Base-by-base conservation (phyloP, 2,113 vertebrate species). In the Serinus canaria region DNA sequence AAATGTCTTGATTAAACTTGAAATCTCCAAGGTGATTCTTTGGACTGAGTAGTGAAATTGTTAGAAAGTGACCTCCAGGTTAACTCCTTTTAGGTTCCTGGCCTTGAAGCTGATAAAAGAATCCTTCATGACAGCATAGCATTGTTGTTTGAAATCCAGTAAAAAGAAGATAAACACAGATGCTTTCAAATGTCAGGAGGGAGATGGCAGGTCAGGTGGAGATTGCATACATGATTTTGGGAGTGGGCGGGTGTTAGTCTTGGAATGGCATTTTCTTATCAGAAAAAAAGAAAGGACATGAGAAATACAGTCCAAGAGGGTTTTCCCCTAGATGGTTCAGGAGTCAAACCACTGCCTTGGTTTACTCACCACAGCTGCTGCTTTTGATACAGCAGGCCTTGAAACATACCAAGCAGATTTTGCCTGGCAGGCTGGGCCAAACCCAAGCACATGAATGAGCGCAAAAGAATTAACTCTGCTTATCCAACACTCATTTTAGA, bases 101-200 rank as follows among this genome's bases (percentile, higher is more conserved):
- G 62, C 74, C 89, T 53, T 77, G 43, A 89, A 87, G n/a, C 70
- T 74, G 93, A 85, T 89, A 91, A 92, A 94, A 93, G 52, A 41
- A 92, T 80, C 27, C 24, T 79, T 31, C 49, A 31, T 70, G 33
- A 95, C 74, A 85, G 70, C 58, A 78, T 35, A 78, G 22, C 50
- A 90, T 80, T 95, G 87, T 91, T 8, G 68, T 87, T 49, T 91
- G 91, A 91, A 95, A 95, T 15, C 41, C 81, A 73, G 67, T 91
- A 89, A 92, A 95, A 66, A 66, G 70, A 95, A 94, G 89, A 96
- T 87, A 97, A 95, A 95, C 63, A 92, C 70, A 92, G 74, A 91
- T 79, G 50, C 78, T 92, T 95, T 94, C 94, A 91, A 62, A 87
- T 92, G 43, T 89, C 93, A 87, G 89, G 39, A 94, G 63, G 59